Base-by-base conservation (phyloP, 53 echinoderm and acorn worm genomes). In the Temnopleurus reevesii region DNA sequence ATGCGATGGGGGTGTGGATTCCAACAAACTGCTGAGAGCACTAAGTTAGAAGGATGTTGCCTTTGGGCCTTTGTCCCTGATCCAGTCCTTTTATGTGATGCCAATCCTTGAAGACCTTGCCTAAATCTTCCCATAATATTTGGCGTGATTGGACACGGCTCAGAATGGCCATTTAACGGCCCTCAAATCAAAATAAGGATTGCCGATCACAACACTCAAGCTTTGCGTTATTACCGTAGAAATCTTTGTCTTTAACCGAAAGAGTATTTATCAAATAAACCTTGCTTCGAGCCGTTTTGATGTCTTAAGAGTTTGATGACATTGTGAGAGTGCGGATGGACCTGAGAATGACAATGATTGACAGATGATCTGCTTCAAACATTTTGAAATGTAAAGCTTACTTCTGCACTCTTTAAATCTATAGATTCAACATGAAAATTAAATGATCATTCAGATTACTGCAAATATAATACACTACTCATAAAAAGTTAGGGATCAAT, bases 81-180 rank as follows among this genome's bases (percentile, higher is more conserved):
- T 65, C 33, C 64, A 66, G 71, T n/a, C 41, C 5, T 66, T 66
- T 66, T 36, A n/a, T 71, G 23, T 30, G 23, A 71, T 41, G 8
- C 71, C 21, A n/a, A 33, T 15, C 63, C 33, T 29, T 33, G 33
- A 63, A 71, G 71, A 10, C 49, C 79, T 79, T 30, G 26, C 6
- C 26, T 5, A 79, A 79, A 79, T 79, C 79, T 79, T 79, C 79
- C 46, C 46, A 79, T 79, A 79, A 79, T 79, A 79, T 79, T 79
- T 79, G 41, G 79, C 49, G 46, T 47, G 79, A 47, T 28, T 79
- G 46, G 41, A 47, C 28, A 28, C 28, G 49, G 79, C 79, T 79
- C 49, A 26, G 41, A 43, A 79, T 49, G 49, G 30, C 79, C 79
- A 79, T 79, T 79, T 47, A 79, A 79, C 49, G 79, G 79, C 79